Conservation (phyloP, 2,888 invertebrate genomes). For the Hydraecia micacea region DNA sequence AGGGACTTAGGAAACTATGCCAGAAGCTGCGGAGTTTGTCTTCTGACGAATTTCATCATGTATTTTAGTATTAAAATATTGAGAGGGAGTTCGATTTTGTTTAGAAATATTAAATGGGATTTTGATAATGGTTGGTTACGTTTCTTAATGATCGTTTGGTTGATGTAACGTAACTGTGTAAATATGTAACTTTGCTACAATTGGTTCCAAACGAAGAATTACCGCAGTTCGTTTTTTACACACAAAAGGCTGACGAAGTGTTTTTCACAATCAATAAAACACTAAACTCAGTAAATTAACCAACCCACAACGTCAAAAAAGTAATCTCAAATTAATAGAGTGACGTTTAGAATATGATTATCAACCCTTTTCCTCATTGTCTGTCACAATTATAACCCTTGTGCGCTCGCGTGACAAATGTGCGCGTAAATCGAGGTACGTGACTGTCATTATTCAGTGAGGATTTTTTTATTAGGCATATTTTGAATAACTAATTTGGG, state of each 20-base stretch:
- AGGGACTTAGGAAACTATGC: slow-evolving; percentile 57
- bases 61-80: slow-evolving; percentile 25
- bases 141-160: background rate
- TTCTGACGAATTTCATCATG: slow-evolving; percentile 30
- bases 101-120: background rate
- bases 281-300: slow-evolving; percentile 13
- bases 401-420: slow-evolving; percentile 65
- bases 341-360: slow-evolving; percentile 79
- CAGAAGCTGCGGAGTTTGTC: slow-evolving; percentile 22
- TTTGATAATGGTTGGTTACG: background rate
- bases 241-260: background rate
- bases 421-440: slow-evolving; percentile 67
- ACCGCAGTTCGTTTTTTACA: background rate
- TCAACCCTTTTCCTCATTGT: slow-evolving; percentile 79
- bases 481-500: background rate
- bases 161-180: too few species aligned
- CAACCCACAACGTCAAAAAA: slow-evolving; percentile 41
- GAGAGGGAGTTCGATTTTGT: background rate
- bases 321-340: slow-evolving; percentile 58
- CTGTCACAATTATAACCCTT: slow-evolving; percentile 82
- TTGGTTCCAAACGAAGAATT: background rate
- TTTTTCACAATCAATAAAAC: background rate
- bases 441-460: slow-evolving; percentile 65
- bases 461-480: background rate
- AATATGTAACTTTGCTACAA: too few species aligned